Evolutionary conservation across 2,113 vertebrate species (phyloP).

Genomic region (Phalacrocorax carbo): DNA sequence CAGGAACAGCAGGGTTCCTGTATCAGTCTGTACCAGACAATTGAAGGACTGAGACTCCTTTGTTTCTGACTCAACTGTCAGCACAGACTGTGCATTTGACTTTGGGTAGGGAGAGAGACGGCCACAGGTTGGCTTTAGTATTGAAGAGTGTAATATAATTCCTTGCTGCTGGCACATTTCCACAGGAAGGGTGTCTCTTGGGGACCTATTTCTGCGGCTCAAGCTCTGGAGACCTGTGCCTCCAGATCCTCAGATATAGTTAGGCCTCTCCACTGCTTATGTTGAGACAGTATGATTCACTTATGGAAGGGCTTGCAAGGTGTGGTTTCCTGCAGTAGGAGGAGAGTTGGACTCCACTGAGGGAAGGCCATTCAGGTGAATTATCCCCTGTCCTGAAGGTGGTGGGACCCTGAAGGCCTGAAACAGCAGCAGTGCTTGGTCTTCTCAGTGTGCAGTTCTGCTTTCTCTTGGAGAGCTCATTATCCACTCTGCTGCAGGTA

Average conservation of each 20-base stretch:
- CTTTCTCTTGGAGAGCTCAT: not conserved
- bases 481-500: not conserved
- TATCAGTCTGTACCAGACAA: not conserved
- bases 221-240: not conserved
- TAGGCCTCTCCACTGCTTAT: not conserved
- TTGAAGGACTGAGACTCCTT: not conserved
- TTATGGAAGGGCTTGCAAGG: not conserved
- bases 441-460: not conserved
- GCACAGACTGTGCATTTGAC: not conserved
- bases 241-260: not conserved
- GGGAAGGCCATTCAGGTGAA: not conserved
- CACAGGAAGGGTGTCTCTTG: not conserved
- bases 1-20: not conserved
- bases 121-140: not conserved
- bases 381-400: not conserved
- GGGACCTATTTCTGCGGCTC: not conserved
- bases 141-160: not conserved
- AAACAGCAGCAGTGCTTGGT: not conserved
- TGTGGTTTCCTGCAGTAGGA: not conserved
- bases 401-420: not conserved
- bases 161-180: not conserved
- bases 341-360: not conserved
- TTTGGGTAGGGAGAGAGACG: not conserved
- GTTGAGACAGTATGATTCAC: not conserved
- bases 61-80: not conserved